Evolutionary conservation across 2,113 vertebrate genomes (phyloP), one percentile per base, ranked within the genome.

Genomic region (Sylvicapra grimmia): DNA sequence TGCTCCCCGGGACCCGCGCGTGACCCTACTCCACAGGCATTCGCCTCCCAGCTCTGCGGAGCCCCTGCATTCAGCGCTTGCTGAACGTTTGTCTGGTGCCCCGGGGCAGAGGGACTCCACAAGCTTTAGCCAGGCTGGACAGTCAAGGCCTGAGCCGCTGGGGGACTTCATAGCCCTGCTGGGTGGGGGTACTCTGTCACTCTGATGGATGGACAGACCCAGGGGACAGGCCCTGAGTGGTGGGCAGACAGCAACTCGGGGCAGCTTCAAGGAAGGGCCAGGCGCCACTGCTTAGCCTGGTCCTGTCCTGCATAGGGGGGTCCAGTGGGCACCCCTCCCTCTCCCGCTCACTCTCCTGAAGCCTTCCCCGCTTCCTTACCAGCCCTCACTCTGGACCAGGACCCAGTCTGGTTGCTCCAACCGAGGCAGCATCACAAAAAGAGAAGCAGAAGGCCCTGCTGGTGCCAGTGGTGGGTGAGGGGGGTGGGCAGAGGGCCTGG

Each of bases 1-100:
- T 3, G 6, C 23, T 14, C 49, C 29, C 51, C 0, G 2, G 11
- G 25, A 3, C 54, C 53, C 6, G 54, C 25, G 0, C 1, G 0
- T 0, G 15, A 4, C 54, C 54, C 18, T 14, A 23, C 68, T 23
- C 18, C 23, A 1, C 0, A 12, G n/a, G 58, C 25, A 14, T 13
- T 10, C 0, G 0, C 40, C 14, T 49, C 92, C 10, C 8, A 6
- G 58, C 23, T 33, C 36, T 1, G 75, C 29, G 11, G n/a, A 93
- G 25, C 8, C 47, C 53, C n/a, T 33, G 29, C 44, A 1, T 6
- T 5, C 5, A 54, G 79, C 23, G 0, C 33, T 36, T 3, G 12
- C 5, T 31, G 25, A 31, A 33, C 29, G 31, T 12, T 44, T 1
- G 3, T 40, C 51, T 13, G 89, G 33, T 19, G 3, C 36, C n/a